Evolutionary conservation across 1,140 invertebrate species (phyloP), one percentile per base, ranked within the genome.

Genomic region (Neocloeon triangulifer): DNA sequence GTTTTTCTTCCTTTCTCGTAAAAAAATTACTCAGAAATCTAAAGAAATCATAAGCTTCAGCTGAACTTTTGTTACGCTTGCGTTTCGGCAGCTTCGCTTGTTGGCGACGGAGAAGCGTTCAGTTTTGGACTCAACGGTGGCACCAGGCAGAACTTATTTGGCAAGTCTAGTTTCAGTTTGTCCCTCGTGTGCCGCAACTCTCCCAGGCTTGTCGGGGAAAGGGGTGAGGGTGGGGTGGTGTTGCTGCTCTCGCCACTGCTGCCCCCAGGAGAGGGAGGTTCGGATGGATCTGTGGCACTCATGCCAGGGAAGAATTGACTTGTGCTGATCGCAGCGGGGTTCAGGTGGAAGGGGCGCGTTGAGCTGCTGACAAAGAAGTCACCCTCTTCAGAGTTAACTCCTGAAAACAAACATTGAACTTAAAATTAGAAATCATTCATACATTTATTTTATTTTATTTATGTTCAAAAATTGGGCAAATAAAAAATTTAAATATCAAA

Each of bases 251-350:
- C 34, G 23, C 19, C 45, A 43, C 23, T 37, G 39, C 17, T 37
- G 37, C 19, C 35, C 33, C 19, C 7, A 31, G 30, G 10, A 38
- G 19, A 39, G 41, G 17, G 25, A 38, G 25, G 38, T 37, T 32
- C 16, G 33, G 29, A 37, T 47, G 23, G 47, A 53, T 5, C 43
- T 39, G 42, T 53, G 52, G 50, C 52, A 22, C 13, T 37, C 23
- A 46, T 44, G 8, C 69, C 69, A 19, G 73, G 71, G 51, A 74
- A 75, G 50, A 75, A 75, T 50, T 75, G 69, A 46, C 70, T 73
- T 19, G 59, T 59, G 19, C 16, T 30, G 3, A 13, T 21, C 44
- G 62, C 56, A 21, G 63, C 52, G 25, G 58, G 55, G 13, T 18
- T 20, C 30, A 69, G 61, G 44, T 73, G 66, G 48, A 74, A 74